These are phyloP conservation scores for Drosophila aff. DNA, from an alignment of 1,140 invertebrate genomes.

Conservation along the genomic window DNA sequence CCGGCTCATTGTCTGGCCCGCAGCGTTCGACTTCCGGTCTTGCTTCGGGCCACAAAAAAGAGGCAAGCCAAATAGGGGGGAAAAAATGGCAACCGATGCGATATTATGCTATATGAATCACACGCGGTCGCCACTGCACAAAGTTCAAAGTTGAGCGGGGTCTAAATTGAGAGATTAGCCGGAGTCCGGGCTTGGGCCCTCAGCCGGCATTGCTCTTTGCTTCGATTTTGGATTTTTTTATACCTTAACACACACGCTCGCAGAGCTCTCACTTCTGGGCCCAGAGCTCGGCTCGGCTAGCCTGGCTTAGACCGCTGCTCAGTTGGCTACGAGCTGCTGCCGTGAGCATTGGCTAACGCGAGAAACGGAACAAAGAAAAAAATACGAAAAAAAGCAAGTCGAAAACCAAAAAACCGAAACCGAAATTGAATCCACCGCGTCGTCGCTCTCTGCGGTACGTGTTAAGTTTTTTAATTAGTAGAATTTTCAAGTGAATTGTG, in stretches of 20 bases:
- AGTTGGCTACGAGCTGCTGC: conserved; percentile 78
- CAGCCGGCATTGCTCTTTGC: conserved; percentile 25
- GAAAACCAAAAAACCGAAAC: conserved; percentile 20
- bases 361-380: conserved; percentile 58
- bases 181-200: conserved; percentile 11
- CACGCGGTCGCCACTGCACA: conserved; percentile 1
- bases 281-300: conserved; percentile 40
- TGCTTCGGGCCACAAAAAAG: conserved; percentile 34
- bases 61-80: not conserved
- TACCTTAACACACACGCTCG: conserved; percentile 3
- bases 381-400: conserved; percentile 28
- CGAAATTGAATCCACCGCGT: conserved; percentile 26
- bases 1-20: conserved; percentile 55
- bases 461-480: conserved; percentile 76
- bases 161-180: conserved; percentile 47
- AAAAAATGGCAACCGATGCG: conserved; percentile 8
- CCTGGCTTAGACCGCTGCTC: conserved; percentile 56
- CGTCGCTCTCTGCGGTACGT: conserved; percentile 44
- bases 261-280: conserved; percentile 29
- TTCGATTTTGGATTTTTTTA: conserved; percentile 23
- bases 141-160: conserved; percentile 50
- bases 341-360: conserved; percentile 74
- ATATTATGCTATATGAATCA: conserved; percentile 42
- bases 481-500: conserved; percentile 59
- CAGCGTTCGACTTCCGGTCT: conserved; percentile 71